These are phyloP conservation scores for Anthopleura xanthogrammica DNA, from an alignment of 92 coral and sea anemone genomes.

Conservation along the genomic window DNA sequence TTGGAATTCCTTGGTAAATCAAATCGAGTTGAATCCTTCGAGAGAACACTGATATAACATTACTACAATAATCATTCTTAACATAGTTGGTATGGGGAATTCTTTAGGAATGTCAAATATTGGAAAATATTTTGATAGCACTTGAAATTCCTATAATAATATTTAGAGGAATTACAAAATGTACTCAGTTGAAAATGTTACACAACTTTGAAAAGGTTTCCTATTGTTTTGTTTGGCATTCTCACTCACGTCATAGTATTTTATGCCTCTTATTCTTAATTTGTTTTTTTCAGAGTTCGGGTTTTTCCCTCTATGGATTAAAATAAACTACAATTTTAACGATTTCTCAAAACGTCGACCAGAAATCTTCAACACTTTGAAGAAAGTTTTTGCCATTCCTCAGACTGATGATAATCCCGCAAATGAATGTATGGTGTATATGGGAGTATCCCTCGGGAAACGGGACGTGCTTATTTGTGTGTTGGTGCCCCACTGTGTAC, in stretches of 20 bases:
- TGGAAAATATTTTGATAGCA: background rate
- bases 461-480: constrained; percentile 62
- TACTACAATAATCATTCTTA: background rate
- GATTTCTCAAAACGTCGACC: constrained; percentile 53
- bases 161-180: background rate
- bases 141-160: background rate
- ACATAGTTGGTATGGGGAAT: background rate
- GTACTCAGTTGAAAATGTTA: background rate
- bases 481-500: constrained; percentile 52
- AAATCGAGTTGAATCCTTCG: background rate
- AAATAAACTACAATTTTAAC: constrained; percentile 50
- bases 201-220: background rate
- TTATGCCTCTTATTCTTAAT: background rate
- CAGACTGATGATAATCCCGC: constrained; percentile 45
- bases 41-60: background rate
- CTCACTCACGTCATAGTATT: background rate
- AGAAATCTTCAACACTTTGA: constrained; percentile 46
- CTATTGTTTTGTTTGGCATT: background rate
- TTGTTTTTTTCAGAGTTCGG: constrained; percentile 57
- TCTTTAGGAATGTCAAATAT: background rate
- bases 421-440: constrained; percentile 51
- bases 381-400: constrained; percentile 69
- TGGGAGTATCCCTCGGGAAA: constrained; percentile 76
- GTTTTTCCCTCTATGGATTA: constrained; percentile 82
- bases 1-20: background rate